Conservation (phyloP, 2,888 invertebrate species). For the Tyria jacobaeae region DNA sequence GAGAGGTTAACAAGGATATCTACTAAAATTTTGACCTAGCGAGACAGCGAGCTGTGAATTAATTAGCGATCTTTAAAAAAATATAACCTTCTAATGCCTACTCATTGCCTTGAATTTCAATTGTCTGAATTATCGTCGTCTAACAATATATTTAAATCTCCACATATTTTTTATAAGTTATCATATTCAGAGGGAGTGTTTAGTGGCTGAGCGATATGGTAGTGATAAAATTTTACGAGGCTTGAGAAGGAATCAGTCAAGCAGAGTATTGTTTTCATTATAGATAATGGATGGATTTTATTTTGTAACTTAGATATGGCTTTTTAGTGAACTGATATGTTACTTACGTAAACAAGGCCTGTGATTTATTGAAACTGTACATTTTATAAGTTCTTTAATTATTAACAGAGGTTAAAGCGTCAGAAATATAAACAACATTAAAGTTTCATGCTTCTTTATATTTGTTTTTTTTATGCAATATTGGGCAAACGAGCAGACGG, state of each 20-base stretch:
- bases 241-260: constrained; percentile 61
- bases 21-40: background rate
- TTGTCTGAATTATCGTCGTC: background rate
- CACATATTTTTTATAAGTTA: constrained; percentile 32
- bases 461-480: too few relatives aligned
- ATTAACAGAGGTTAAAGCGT: background rate
- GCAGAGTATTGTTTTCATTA: constrained; percentile 59
- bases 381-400: background rate
- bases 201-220: constrained; percentile 47
- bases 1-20: too few relatives aligned
- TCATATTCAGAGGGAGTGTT: constrained; percentile 53
- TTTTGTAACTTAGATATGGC: constrained; percentile 26
- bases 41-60: background rate
- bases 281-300: constrained; percentile 32
- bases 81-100: background rate
- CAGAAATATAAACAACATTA: too few relatives aligned
- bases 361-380: background rate
- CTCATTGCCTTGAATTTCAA: background rate
- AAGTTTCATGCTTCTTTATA: too few relatives aligned
- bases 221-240: constrained; percentile 76
- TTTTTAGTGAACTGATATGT: constrained; percentile 4
- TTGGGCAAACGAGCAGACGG: too few relatives aligned
- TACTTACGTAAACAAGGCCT: background rate
- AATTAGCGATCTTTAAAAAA: background rate
- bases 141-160: constrained; percentile 4